phyloP scores from a whole-genome alignment of 2,888 invertebrate genomes.

The Ligdia adustata region DNA sequence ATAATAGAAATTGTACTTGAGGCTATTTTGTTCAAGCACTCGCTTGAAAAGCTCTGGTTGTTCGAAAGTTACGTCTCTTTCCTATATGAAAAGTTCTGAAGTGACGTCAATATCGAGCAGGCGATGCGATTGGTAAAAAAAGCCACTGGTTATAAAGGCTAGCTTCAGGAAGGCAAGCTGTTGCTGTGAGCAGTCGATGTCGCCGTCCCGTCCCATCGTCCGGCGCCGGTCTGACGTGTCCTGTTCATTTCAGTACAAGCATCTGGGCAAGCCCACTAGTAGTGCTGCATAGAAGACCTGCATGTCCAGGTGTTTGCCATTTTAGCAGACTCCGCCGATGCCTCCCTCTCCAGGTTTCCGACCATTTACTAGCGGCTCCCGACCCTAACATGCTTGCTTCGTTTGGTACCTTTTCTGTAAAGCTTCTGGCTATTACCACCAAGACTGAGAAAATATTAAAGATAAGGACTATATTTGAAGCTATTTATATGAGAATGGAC shows the following conservation, averaged over 20 bases:
- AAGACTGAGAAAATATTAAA: background rate
- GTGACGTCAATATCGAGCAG: too few relatives aligned
- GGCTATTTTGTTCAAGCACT: too few relatives aligned
- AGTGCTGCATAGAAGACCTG: conserved; percentile 58
- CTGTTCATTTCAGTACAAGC: conserved; percentile 82
- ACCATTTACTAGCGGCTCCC: conserved; percentile 64
- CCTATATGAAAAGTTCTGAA: too few relatives aligned
- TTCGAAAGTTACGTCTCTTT: too few relatives aligned
- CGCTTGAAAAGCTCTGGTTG: too few relatives aligned
- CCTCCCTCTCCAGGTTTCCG: conserved; percentile 65
- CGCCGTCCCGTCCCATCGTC: conserved; percentile 33
- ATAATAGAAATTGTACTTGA: too few relatives aligned
- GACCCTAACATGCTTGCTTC: conserved; percentile 41
- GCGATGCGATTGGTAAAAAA: too few relatives aligned
- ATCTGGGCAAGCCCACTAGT: conserved; percentile 81
- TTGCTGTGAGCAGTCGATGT: conserved; percentile 33
- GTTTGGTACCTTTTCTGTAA: conserved; percentile 17
- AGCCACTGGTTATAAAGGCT: background rate
- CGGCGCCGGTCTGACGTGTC: conserved; percentile 44
- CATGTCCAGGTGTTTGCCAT: conserved; percentile 54
- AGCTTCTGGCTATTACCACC: background rate
- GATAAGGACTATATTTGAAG: background rate
- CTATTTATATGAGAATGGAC: conserved; percentile 14
- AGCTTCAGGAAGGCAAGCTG: background rate
- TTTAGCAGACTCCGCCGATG: conserved; percentile 60